Evolutionary conservation across 2,888 invertebrate species (phyloP), one percentile per base, ranked within the genome.

Genomic region (Tachystola acroxantha): DNA sequence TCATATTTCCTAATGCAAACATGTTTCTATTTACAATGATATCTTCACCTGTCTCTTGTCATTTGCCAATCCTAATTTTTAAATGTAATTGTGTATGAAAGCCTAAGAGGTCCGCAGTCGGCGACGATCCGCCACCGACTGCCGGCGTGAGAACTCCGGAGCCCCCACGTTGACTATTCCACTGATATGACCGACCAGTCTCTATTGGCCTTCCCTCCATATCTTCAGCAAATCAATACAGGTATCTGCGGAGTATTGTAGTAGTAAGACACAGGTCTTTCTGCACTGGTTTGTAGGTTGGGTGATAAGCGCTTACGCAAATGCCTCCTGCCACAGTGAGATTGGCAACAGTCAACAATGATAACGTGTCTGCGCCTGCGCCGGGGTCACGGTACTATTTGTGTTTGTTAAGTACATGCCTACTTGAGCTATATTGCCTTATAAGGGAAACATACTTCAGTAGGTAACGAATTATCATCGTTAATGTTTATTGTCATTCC

Each of bases 41-140:
- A n/a, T n/a, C n/a, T n/a, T n/a, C n/a, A n/a, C n/a, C n/a, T n/a
- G n/a, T n/a, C n/a, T n/a, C n/a, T n/a, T n/a, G n/a, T n/a, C n/a
- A n/a, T n/a, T n/a, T n/a, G n/a, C n/a, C n/a, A n/a, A n/a, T n/a
- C n/a, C n/a, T n/a, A n/a, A n/a, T n/a, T n/a, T n/a, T n/a, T n/a
- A n/a, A n/a, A n/a, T n/a, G n/a, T n/a, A n/a, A n/a, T n/a, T n/a
- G n/a, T n/a, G n/a, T n/a, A n/a, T n/a, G n/a, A n/a, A n/a, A n/a
- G n/a, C n/a, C 59, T 42, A 33, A 44, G 50, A 46, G 65, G 63
- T 78, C 70, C 59, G 64, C 29, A 67, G 84, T 44, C 85, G 79
- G 61, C 67, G 71, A 76, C 84, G 72, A 74, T 85, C 80, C 67
- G 50, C 63, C 82, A 60, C 68, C 84, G 84, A 84, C 84, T 85